Percentiles rank a stretch among this genome's conserved stretches.
Evolutionary conservation across 2,888 invertebrate species (phyloP).

Genomic region (Pyrgus malvae): DNA sequence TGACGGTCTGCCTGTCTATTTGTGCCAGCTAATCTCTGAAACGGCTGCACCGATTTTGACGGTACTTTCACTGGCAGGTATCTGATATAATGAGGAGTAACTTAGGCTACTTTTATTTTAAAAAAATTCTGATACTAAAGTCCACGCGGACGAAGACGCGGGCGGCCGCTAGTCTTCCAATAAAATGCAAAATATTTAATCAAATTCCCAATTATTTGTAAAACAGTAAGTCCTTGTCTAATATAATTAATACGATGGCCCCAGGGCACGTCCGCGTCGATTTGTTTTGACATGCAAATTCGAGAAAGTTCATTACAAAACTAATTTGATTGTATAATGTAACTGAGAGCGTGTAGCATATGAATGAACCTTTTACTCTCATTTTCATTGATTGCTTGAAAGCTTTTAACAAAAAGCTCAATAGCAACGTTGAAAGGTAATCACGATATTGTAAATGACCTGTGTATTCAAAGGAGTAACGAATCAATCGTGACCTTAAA

Average conservation of each 20-base stretch:
- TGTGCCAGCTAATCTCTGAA: no score
- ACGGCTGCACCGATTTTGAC: no score
- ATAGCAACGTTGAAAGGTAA: constrained; percentile 18
- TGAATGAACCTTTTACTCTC: constrained; percentile 16
- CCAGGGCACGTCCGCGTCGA: neutral
- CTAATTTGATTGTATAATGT: constrained; percentile 24
- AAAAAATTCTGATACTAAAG: no score
- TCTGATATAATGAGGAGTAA: no score
- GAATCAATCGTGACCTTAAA: neutral
- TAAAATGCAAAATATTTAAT: no score
- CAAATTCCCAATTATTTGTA: no score
- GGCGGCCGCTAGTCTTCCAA: no score
- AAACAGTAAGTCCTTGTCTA: no score
- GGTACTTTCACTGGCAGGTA: no score
- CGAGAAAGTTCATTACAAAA: constrained; percentile 25
- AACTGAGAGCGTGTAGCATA: constrained; percentile 9
- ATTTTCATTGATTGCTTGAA: constrained; percentile 16
- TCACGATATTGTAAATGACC: constrained; percentile 1
- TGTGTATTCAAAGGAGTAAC: neutral
- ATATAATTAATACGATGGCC: constrained; percentile 13
- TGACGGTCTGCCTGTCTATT: no score
- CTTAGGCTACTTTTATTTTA: no score
- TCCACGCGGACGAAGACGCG: no score
- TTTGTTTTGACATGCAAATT: constrained; percentile 6
- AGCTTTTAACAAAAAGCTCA: constrained; percentile 21